Percentiles rank a stretch among this genome's conserved stretches.
Evolutionary conservation across 2,113 vertebrate genomes (phyloP).

Genomic region (Sialia sialis): DNA sequence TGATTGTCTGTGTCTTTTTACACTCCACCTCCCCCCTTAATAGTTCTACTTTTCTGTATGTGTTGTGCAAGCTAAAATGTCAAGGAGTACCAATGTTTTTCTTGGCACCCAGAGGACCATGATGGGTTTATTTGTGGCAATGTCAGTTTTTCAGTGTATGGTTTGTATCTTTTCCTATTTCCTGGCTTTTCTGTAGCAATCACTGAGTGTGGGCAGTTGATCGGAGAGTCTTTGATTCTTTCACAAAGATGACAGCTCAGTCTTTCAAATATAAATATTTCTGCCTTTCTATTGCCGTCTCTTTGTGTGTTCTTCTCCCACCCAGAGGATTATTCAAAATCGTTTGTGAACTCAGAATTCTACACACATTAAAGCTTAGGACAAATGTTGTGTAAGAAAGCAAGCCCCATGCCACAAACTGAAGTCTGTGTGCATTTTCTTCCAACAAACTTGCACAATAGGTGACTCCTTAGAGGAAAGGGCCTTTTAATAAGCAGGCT

Average conservation of each 20-base stretch:
- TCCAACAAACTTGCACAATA: background rate
- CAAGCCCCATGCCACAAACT: background rate
- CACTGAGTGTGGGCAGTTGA: background rate
- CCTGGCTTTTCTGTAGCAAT: background rate
- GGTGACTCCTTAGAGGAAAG: background rate
- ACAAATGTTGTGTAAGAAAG: background rate
- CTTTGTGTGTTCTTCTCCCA: background rate
- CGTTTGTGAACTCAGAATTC: background rate
- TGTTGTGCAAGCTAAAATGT: background rate
- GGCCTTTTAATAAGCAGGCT: background rate
- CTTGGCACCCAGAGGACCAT: background rate
- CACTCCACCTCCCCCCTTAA: background rate
- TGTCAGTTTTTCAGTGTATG: background rate
- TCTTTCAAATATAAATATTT: background rate
- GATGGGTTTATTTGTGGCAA: background rate
- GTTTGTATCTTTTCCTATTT: background rate
- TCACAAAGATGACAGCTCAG: background rate
- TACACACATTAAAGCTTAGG: background rate
- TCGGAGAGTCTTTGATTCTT: background rate
- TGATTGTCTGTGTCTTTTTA: background rate
- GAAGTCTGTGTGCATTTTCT: background rate
- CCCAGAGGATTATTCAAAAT: background rate
- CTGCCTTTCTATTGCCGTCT: background rate
- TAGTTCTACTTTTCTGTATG: background rate
- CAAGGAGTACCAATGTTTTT: background rate